Conservation (phyloP, 2,888 invertebrate genomes). For the Ecliptopera silaceata region DNA sequence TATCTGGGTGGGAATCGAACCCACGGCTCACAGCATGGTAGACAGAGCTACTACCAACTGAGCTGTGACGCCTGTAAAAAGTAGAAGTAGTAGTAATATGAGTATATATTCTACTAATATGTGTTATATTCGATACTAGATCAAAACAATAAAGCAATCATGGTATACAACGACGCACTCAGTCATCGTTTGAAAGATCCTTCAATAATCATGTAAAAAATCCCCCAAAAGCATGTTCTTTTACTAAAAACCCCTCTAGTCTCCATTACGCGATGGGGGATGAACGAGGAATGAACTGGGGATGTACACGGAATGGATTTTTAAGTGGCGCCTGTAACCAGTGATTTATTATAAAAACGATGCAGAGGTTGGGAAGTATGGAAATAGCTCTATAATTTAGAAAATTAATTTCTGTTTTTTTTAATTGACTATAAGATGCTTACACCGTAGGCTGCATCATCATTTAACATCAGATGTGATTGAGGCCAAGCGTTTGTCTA, state of each 20-base stretch:
- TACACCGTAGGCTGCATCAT: too few relatives aligned
- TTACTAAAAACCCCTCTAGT: conserved; percentile 39
- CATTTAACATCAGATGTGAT: too few relatives aligned
- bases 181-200: background rate
- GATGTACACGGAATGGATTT: conserved; percentile 63
- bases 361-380: conserved; percentile 38
- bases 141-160: background rate
- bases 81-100: too few relatives aligned
- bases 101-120: too few relatives aligned
- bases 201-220: conserved; percentile 42
- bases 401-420: background rate
- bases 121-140: too few relatives aligned
- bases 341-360: conserved; percentile 72
- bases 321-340: conserved; percentile 62
- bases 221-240: conserved; percentile 46
- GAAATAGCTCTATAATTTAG: conserved; percentile 37
- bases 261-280: conserved; percentile 48
- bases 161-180: background rate
- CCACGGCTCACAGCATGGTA: too few relatives aligned
- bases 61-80: too few relatives aligned
- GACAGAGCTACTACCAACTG: too few relatives aligned
- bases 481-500: too few relatives aligned
- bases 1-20: too few relatives aligned
- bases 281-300: conserved; percentile 47
- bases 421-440: too few relatives aligned